A percentile compares a stretch with the other conserved stretches of the same genome.
phyloP scores from a whole-genome alignment of 2,888 invertebrate genomes.

The Tenthredo notha region DNA sequence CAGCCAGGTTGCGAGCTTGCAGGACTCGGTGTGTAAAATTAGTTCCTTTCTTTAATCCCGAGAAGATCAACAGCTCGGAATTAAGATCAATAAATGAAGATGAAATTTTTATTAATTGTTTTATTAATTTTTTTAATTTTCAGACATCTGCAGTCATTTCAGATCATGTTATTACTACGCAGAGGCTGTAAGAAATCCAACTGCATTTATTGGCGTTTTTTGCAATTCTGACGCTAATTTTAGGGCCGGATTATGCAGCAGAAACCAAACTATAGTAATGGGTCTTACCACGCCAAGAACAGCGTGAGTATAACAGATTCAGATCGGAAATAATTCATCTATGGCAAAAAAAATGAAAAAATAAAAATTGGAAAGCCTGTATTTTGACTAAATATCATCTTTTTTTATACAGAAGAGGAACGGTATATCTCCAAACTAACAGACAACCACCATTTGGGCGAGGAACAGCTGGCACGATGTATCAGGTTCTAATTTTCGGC shows the following conservation, averaged over 20 bases:
- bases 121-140: not conserved
- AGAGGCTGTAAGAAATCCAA: constrained; percentile 76
- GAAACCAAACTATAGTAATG: constrained; percentile 60
- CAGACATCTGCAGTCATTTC: constrained; percentile 80
- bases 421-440: constrained; percentile 63
- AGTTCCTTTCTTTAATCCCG: not conserved
- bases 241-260: constrained; percentile 53
- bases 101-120: not conserved
- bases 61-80: not conserved
- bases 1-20: constrained; percentile 79
- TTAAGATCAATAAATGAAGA: constrained; percentile 33
- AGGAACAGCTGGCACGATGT: not conserved
- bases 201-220: constrained; percentile 72
- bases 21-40: not conserved
- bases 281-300: constrained; percentile 66
- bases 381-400: not conserved
- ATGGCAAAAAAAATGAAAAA: not conserved
- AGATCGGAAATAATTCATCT: not conserved
- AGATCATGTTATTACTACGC: constrained; percentile 79
- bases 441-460: constrained; percentile 61
- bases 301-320: constrained; percentile 64
- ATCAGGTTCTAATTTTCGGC: not conserved
- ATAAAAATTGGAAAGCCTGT: not conserved
- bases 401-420: constrained; percentile 61
- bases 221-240: constrained; percentile 58